Evolutionary conservation across 2,888 invertebrate genomes (phyloP).

Genomic region (Diloba caeruleocephala): DNA sequence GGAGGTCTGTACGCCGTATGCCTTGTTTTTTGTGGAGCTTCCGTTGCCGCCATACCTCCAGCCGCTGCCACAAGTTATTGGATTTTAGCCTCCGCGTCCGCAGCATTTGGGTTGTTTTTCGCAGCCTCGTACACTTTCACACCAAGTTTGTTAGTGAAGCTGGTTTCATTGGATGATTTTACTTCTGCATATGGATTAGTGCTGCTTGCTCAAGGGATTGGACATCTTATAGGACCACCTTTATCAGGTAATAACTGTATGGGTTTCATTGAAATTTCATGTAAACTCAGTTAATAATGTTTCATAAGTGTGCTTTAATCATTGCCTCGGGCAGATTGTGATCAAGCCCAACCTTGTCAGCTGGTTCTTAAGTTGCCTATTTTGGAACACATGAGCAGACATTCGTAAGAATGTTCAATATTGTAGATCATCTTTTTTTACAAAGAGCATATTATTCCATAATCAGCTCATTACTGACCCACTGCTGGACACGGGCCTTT

Average conservation of each 20-base stretch:
- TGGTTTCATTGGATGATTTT: conserved; percentile 97
- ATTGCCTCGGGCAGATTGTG: too few relatives aligned
- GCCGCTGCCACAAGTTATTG: conserved; percentile 82
- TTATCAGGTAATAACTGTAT: conserved; percentile 91
- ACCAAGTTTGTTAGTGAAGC: conserved; percentile 95
- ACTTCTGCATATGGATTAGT: conserved; percentile 97
- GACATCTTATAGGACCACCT: conserved; percentile 97
- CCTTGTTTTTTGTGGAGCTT: conserved; percentile 91
- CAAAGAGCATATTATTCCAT: too few relatives aligned
- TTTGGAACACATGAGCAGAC: too few relatives aligned
- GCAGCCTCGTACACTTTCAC: conserved; percentile 97
- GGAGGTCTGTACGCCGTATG: conserved; percentile 95
- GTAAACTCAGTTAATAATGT: too few relatives aligned
- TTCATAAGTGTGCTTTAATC: too few relatives aligned
- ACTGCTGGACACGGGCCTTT: too few relatives aligned
- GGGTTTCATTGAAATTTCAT: not conserved
- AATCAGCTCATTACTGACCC: too few relatives aligned
- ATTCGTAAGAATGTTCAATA: too few relatives aligned
- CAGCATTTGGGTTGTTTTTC: conserved; percentile 96
- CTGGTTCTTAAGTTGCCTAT: too few relatives aligned
- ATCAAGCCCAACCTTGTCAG: too few relatives aligned
- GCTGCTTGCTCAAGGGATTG: conserved; percentile 96
- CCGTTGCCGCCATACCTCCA: conserved; percentile 90
- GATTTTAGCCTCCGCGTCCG: conserved; percentile 85
- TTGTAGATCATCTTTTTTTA: too few relatives aligned